Conservation (phyloP, 2,888 invertebrate genomes). For the Neoaliturus tenellus region DNA sequence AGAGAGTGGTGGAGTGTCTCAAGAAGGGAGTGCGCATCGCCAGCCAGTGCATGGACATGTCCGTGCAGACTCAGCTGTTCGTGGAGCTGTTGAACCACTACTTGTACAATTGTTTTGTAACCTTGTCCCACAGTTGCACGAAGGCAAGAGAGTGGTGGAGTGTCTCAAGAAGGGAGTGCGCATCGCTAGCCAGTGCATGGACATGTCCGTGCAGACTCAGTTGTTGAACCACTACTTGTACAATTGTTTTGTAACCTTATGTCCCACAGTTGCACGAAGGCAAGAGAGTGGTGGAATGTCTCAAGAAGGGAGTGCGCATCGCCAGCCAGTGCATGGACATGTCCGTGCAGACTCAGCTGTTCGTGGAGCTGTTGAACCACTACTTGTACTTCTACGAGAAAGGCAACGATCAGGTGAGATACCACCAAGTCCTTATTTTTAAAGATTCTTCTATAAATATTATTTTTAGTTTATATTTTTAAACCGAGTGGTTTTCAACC, state of each 20-base stretch:
- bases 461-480: too few species aligned
- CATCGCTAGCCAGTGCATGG: constrained; percentile 98
- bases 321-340: constrained; percentile 99
- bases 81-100: too few species aligned
- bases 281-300: constrained; percentile 93
- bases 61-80: too few species aligned
- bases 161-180: constrained; percentile 97
- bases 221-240: too few species aligned
- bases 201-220: constrained; percentile 96
- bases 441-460: too few species aligned
- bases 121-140: constrained; percentile 81
- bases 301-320: constrained; percentile 96
- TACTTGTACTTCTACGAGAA: constrained; percentile 96
- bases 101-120: too few species aligned
- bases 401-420: constrained; percentile 81
- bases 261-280: constrained; percentile 92
- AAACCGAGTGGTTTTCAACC: too few species aligned
- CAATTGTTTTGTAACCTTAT: too few species aligned
- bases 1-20: constrained; percentile 94
- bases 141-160: constrained; percentile 94
- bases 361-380: constrained; percentile 95
- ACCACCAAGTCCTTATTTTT: too few species aligned
- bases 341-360: constrained; percentile 96
- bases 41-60: constrained; percentile 98
- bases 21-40: constrained; percentile 97